These are phyloP conservation scores for Trochalopteron elliotii DNA, from an alignment of 2,113 vertebrate genomes.

Conservation along the genomic window DNA sequence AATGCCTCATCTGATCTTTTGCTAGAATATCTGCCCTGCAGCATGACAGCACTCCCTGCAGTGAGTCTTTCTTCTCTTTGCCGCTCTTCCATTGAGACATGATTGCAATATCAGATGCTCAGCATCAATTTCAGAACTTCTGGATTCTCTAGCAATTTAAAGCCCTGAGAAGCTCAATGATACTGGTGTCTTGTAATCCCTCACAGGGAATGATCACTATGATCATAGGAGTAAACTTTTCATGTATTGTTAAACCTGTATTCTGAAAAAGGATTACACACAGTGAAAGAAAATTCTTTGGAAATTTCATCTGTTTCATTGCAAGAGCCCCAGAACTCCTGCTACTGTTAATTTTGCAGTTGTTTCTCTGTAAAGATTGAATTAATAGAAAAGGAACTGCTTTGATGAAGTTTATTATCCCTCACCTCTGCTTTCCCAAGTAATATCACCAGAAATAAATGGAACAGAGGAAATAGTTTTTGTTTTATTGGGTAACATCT, in stretches of 20 bases:
- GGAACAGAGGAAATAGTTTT: background rate
- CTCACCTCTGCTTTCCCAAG: background rate
- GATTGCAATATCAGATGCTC: slow-evolving; percentile 26
- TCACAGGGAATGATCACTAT: slow-evolving; percentile 13
- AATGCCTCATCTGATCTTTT: background rate
- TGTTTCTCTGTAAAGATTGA: slow-evolving; percentile 1
- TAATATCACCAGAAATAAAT: background rate
- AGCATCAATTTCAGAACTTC: slow-evolving; percentile 31
- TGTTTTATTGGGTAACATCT: background rate
- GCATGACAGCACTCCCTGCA: background rate
- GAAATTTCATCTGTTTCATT: background rate
- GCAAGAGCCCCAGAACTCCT: background rate
- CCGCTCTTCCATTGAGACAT: background rate
- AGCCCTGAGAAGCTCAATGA: background rate
- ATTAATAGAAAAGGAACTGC: background rate
- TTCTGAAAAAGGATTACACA: background rate
- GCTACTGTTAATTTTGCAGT: background rate
- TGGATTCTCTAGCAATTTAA: slow-evolving; percentile 45
- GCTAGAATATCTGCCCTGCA: background rate
- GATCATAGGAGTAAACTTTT: slow-evolving; percentile 19
- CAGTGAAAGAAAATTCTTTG: background rate
- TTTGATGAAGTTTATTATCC: background rate
- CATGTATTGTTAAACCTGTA: slow-evolving; percentile 2
- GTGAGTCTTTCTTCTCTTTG: background rate
- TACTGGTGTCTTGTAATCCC: background rate